Base-by-base conservation (phyloP, 2,888 invertebrate species). In the Euzetes globulus region DNA sequence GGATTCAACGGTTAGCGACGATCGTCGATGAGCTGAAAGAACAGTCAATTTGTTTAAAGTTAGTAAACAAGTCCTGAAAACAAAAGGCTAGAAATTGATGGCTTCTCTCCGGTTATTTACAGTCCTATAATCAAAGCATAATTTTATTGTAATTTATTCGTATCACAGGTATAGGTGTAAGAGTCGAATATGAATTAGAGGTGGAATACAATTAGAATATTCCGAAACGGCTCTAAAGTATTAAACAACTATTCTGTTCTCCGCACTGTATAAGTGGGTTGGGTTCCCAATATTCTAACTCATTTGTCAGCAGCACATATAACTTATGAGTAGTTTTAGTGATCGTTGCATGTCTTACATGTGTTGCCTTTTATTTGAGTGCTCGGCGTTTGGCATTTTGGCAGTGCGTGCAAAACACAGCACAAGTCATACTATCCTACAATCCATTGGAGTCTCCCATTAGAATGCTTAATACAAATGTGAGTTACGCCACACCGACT, bases 221-320 rank as follows among this genome's bases (percentile, higher is more conserved):
- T 22, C 6, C 19, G 63, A 27, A 37, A n/a, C n/a, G n/a, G n/a
- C n/a, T n/a, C 19, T 15, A 29, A 22, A 65, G 41, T 19, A 15
- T 19, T 17, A 58, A 22, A 55, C 19, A n/a, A n/a, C 6, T 4
- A 19, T 58, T 7, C 19, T n/a, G 3, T 41, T 19, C 22, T 65
- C 11, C 11, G n/a, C 25, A 33, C 27, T 27, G 9, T 33, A 63
- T 19, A 13, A 22, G 19, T 13, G 65, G 65, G 65, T 65, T 65
- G 37, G 65, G 65, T 41, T 58, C 63, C 11, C 37, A 65, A 65
- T 37, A 37, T 37, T 65, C 19, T 9, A 15, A 19, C 65, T 41
- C 65, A 65, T 65, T 65, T 65, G 65, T 65, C 65, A 65, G 65
- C 65, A 65, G 41, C 17, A 65, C 22, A 37, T 65, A 65, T 65